Percentiles rank a stretch among this genome's conserved stretches.
phyloP scores from a whole-genome alignment of 1,140 invertebrate genomes.

The Halesus radiatus region DNA sequence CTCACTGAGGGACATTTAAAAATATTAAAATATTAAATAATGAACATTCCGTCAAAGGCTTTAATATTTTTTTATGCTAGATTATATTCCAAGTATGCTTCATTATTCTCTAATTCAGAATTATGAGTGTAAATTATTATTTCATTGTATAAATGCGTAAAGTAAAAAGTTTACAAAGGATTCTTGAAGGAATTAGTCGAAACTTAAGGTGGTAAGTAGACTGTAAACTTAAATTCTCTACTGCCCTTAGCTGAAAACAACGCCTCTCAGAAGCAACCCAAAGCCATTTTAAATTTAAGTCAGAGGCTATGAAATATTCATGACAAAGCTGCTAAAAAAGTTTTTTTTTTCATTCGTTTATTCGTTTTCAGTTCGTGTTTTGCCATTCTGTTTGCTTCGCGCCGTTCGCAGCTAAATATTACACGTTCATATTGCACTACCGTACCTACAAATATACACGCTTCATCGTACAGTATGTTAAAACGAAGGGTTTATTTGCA shows the following conservation, averaged over 20 bases:
- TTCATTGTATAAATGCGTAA: conserved; percentile 4
- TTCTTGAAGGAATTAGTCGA: not conserved
- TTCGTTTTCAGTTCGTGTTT: not conserved
- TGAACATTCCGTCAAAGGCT: no score
- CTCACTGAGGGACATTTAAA: no score
- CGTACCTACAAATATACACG: no score
- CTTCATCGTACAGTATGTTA: no score
- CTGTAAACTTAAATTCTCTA: not conserved
- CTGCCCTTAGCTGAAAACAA: not conserved
- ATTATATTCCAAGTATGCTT: no score
- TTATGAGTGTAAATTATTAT: not conserved
- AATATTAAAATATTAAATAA: no score
- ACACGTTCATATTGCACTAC: no score
- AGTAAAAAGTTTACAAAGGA: conserved; percentile 17
- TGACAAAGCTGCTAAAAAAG: not conserved
- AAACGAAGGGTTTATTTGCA: no score
- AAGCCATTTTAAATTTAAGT: conserved; percentile 20
- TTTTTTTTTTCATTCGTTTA: not conserved
- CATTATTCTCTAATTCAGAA: not conserved
- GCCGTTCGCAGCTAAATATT: not conserved
- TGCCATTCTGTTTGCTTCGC: not conserved
- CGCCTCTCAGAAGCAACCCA: not conserved
- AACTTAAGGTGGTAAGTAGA: conserved; percentile 6
- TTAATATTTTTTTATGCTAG: no score
- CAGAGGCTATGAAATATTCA: conserved; percentile 25